Base-by-base conservation (phyloP, 2,888 invertebrate species). In the Drosophila pseudotakahashii region DNA sequence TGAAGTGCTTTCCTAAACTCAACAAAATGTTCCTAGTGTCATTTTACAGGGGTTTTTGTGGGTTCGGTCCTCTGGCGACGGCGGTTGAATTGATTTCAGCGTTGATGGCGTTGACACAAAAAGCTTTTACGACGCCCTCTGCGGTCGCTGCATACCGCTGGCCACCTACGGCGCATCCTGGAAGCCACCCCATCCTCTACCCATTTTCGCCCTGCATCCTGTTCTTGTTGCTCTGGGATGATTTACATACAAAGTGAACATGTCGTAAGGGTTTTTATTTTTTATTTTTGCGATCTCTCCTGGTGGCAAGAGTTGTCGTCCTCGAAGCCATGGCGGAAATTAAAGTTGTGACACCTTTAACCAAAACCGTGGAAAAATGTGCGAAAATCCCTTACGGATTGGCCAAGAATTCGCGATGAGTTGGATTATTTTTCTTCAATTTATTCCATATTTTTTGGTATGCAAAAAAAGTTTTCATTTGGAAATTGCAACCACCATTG, bases 71-170 rank as follows among this genome's bases (percentile, higher is more conserved):
- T 58, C 62, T 66, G 74, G 68, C 68, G 61, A 59, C 71, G 78
- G 76, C 76, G 77, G 77, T 86, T 84, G 87, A 84, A 84, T 86
- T 84, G 86, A 84, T 84, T 84, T 86, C 86, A 81, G 67, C 79
- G 79, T 86, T 84, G 88, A 86, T 87, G 87, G 85, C 85, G 89
- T 89, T 90, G 90, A 90, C 90, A 90, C 88, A 89, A 89, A 87
- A 90, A 90, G 90, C 88, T 86, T 86, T 86, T 85, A 87, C 79
- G 73, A 82, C 79, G 85, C 88, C 87, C 88, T 86, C 85, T 86
- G 85, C 82, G 85, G 88, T 86, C 88, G 87, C 77, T 81, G 70
- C 60, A 60, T 76, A 78, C 77, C 81, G 79, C 86, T 77, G 85
- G 82, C 85, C 85, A 85, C 85, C 85, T 87, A 86, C 80, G 75